A percentile compares a stretch with the other conserved stretches of the same genome.
These are phyloP conservation scores for Drosophila dives DNA, from an alignment of 2,888 invertebrate species.

Conservation along the genomic window DNA sequence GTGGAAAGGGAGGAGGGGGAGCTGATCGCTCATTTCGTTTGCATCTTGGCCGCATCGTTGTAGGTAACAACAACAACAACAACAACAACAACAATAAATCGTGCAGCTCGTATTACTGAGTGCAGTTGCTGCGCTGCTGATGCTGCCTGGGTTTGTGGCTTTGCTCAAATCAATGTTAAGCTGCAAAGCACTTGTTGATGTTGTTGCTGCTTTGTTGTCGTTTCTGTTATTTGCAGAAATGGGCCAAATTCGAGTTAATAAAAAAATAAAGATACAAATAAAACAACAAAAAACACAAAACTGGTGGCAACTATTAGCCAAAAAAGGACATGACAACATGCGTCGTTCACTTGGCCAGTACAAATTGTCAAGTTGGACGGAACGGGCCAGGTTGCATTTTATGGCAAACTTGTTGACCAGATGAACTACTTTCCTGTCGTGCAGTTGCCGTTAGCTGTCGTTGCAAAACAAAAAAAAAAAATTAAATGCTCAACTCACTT, in stretches of 20 bases:
- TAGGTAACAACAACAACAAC: slow-evolving; percentile 44
- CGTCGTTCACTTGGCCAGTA: slow-evolving; percentile 41
- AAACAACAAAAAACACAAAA: slow-evolving; percentile 19
- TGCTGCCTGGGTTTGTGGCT: slow-evolving; percentile 46
- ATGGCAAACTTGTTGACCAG: slow-evolving; percentile 72
- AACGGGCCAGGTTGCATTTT: slow-evolving; percentile 51
- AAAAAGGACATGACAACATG: slow-evolving; percentile 69
- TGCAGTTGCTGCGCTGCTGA: slow-evolving; percentile 20
- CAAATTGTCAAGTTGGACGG: slow-evolving; percentile 57
- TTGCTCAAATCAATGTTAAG: slow-evolving; percentile 34
- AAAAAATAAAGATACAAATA: slow-evolving; percentile 5
- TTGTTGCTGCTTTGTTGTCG: slow-evolving; percentile 15
- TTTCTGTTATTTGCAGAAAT: slow-evolving; percentile 36
- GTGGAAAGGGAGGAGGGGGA: slow-evolving; percentile 18
- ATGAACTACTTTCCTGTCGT: slow-evolving; percentile 70
- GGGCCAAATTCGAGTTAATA: slow-evolving; percentile 40
- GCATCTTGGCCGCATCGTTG: slow-evolving; percentile 54
- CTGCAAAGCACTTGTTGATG: slow-evolving; percentile 44
- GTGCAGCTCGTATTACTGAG: slow-evolving; percentile 40
- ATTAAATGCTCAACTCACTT: slow-evolving; percentile 59
- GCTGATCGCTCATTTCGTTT: slow-evolving; percentile 32
- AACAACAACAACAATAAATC: slow-evolving; percentile 24
- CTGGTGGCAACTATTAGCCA: slow-evolving; percentile 47
- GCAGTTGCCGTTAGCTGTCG: slow-evolving; percentile 56
- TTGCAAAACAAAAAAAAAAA: neutral